Evolutionary conservation across 2,888 invertebrate genomes (phyloP).

Genomic region (Tubulanus polymorphus): DNA sequence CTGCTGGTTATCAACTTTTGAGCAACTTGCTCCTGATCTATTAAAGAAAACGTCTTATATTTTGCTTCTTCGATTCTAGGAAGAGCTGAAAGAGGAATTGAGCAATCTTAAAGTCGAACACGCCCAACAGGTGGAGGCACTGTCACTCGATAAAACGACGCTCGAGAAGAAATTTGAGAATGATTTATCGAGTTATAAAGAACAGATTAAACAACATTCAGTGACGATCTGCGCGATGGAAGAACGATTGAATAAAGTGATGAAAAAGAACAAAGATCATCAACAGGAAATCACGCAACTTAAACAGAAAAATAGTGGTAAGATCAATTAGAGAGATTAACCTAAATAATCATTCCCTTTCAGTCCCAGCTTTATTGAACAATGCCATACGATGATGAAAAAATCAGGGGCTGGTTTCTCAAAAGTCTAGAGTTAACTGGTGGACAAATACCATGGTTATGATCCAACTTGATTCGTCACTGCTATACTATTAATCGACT

Average conservation of each 20-base stretch:
- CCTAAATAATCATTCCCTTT: too few relatives aligned
- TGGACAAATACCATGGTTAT: too few relatives aligned
- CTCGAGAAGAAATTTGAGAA: constrained; percentile 21
- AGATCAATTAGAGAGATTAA: constrained; percentile 12
- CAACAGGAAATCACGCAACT: constrained; percentile 33
- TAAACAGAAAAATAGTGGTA: constrained; percentile 35
- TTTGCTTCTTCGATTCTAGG: too few relatives aligned
- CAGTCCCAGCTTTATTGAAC: too few relatives aligned
- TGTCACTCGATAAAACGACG: constrained; percentile 9
- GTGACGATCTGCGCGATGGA: constrained; percentile 53
- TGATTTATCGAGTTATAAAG: constrained; percentile 39
- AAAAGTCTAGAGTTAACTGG: too few relatives aligned
- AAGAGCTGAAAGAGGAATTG: constrained; percentile 31
- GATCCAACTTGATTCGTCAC: too few relatives aligned
- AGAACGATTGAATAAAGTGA: constrained; percentile 42
- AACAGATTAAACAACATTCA: constrained; percentile 50
- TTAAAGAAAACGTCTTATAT: too few relatives aligned
- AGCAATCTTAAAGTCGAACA: constrained; percentile 24
- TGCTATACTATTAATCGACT: too few relatives aligned
- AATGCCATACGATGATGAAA: too few relatives aligned
- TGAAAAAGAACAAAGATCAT: constrained; percentile 45
- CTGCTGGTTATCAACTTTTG: too few relatives aligned
- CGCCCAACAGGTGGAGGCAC: constrained; percentile 23
- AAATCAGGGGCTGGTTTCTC: too few relatives aligned
- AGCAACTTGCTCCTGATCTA: too few relatives aligned